Percentiles rank a stretch among this genome's conserved stretches.
Conservation (phyloP, 2,888 invertebrate genomes). For the Epinotia demarniana region DNA sequence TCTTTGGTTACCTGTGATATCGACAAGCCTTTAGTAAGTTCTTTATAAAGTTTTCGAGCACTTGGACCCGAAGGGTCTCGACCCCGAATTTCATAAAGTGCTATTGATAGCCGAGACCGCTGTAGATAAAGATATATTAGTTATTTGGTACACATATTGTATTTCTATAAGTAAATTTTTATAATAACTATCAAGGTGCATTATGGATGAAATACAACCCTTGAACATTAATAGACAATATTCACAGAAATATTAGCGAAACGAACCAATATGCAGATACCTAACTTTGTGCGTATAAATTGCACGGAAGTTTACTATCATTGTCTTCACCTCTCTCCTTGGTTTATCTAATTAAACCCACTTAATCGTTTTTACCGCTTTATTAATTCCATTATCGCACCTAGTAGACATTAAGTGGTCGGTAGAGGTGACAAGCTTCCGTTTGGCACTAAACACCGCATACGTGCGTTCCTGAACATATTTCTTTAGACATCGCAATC, state of each 20-base stretch:
- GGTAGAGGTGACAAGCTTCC: conserved; percentile 21
- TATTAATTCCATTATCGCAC: conserved; percentile 22
- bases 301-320: conserved; percentile 1
- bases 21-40: too few species aligned
- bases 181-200: neutral
- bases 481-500: neutral
- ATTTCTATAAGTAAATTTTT: neutral
- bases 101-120: too few species aligned
- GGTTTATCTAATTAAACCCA: conserved; percentile 17
- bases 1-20: too few species aligned
- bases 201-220: neutral
- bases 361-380: conserved; percentile 20
- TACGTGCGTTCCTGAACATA: conserved; percentile 6
- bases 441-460: conserved; percentile 27
- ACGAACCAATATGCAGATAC: conserved; percentile 3
- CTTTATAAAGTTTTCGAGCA: too few species aligned
- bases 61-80: too few species aligned
- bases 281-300: conserved; percentile 1
- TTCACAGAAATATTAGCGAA: neutral
- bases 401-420: conserved; percentile 22
- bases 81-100: too few species aligned
- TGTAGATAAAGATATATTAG: too few species aligned
- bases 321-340: conserved; percentile 16
- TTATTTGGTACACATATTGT: too few species aligned
- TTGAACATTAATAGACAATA: neutral